These are phyloP conservation scores for Fukomys damarensis DNA, from an alignment of 2,113 vertebrate species.

Conservation along the genomic window DNA sequence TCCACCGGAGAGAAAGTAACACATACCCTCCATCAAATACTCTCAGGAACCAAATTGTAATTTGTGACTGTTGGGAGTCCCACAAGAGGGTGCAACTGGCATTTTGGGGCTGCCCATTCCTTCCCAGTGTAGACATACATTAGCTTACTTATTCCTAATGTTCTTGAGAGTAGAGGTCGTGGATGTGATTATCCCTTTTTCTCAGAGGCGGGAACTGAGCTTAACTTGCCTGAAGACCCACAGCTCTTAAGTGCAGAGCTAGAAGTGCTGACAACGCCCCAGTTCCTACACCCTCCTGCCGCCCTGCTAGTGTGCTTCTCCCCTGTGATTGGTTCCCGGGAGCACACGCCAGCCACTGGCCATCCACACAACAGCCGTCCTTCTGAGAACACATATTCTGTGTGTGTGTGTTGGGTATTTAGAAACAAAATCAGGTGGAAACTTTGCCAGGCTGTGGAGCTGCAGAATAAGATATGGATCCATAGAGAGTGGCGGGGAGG, in stretches of 20 bases:
- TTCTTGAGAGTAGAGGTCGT: not conserved
- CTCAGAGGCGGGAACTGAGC: not conserved
- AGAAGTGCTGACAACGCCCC: not conserved
- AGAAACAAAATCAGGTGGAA: not conserved
- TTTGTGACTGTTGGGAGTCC: not conserved
- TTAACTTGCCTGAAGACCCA: not conserved
- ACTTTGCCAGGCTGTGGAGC: not conserved
- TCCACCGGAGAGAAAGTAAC: not conserved
- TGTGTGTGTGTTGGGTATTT: not conserved
- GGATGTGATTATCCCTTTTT: not conserved
- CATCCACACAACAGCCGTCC: not conserved
- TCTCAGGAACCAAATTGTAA: not conserved
- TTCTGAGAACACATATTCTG: not conserved
- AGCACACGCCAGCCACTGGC: not conserved
- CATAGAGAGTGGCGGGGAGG: not conserved
- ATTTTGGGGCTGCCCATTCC: not conserved
- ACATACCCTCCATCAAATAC: not conserved
- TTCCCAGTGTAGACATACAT: fast-evolving
- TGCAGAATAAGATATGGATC: not conserved
- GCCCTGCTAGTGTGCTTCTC: not conserved
- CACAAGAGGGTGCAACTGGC: not conserved
- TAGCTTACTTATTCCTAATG: not conserved
- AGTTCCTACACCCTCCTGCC: not conserved
- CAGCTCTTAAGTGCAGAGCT: not conserved
- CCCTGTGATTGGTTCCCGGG: not conserved